Base-by-base conservation (phyloP, 2,113 vertebrate species). In the Hippopotamus amphibius region DNA sequence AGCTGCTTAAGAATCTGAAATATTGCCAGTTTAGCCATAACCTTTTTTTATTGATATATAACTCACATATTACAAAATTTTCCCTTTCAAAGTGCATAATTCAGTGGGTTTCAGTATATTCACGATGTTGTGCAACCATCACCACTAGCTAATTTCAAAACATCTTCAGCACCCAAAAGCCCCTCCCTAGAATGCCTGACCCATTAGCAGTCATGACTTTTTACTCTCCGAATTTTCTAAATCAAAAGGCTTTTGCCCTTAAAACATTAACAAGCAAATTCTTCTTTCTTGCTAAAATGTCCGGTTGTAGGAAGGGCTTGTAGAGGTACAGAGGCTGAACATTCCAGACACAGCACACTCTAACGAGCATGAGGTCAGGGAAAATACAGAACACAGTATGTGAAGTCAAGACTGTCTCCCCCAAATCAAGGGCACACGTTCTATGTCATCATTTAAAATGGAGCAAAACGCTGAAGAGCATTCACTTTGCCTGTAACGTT, bases 221-320 rank as follows among this genome's bases (percentile, higher is more conserved):
- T 96, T 93, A 93, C 92, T 97, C 98, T 92, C 89, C 14, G 94
- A 79, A 90, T 82, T 97, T 50, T 48, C 41, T 71, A 93, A 97
- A 65, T 87, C 93, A 97, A 85, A 95, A 95, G 94, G 6, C 5
- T 65, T 91, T 30, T 37, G 9, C 19, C 11, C 19, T 65, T 33
- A 83, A 63, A 85, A 81, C 68, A 69, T 22, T 33, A 96, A 71
- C 28, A 69, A 94, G 68, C 12, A 93, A 97, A 74, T 57, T 26
- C 28, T 33, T 11, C 88, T 57, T 74, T 87, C 79, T 76, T 66
- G 71, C 50, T 61, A 76, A 87, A 95, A 79, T 14, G 30, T 50
- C 61, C 79, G 81, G 37, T 50, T 71, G 37, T n/a, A 92, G 8
- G 15, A 90, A 96, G 69, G 46, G 50, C 22, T 81, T 46, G 21